Conservation (phyloP, 1,140 invertebrate genomes). For the Bombus polaris region DNA sequence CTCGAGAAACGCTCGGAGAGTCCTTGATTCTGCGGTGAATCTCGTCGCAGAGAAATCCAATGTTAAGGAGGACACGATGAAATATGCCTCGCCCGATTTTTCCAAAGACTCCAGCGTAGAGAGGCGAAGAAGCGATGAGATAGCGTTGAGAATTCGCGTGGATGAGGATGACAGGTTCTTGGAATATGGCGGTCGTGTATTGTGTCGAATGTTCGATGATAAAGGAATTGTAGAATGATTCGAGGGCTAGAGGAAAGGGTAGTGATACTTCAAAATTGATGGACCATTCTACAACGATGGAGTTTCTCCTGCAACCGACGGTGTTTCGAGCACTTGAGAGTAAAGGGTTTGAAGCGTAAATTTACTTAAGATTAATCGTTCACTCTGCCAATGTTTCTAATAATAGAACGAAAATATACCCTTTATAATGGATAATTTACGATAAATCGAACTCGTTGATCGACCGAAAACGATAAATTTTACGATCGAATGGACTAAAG, state of each 20-base stretch:
- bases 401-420: too few relatives aligned
- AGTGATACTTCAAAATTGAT: not conserved
- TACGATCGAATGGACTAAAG: not conserved
- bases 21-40: not conserved
- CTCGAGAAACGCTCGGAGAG: not conserved
- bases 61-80: constrained; percentile 17
- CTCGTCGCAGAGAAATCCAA: constrained; percentile 9
- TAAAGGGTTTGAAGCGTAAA: not conserved
- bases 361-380: not conserved
- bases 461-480: not conserved
- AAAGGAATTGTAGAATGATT: not conserved
- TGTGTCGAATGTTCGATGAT: not conserved
- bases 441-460: not conserved
- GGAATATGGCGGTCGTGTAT: too few relatives aligned
- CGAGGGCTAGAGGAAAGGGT: not conserved
- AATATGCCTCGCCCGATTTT: not conserved
- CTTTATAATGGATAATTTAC: too few relatives aligned
- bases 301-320: not conserved
- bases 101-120: not conserved
- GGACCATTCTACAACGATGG: not conserved
- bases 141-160: not conserved
- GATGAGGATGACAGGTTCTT: not conserved
- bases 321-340: not conserved
- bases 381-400: not conserved
- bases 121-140: not conserved